phyloP scores from a whole-genome alignment of 2,113 vertebrate species.

The Oryzias javanicus region DNA sequence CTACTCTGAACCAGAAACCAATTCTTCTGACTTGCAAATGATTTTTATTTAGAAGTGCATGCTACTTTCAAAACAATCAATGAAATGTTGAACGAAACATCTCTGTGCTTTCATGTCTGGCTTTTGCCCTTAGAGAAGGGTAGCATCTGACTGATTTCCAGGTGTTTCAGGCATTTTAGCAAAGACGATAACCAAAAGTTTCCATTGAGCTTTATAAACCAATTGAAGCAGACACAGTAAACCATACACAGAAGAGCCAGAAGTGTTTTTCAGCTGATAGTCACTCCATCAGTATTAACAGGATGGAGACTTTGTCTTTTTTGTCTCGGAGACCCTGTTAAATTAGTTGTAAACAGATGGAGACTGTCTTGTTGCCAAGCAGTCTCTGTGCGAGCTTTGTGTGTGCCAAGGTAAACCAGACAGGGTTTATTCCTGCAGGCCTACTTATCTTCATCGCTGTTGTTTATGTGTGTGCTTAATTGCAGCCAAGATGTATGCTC shows the following conservation, averaged over 20 bases:
- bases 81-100: not conserved
- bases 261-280: conserved; percentile 53
- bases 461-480: conserved; percentile 49
- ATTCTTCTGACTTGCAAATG: not conserved
- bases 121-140: conserved; percentile 7
- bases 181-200: conserved; percentile 3
- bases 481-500: conserved; percentile 42
- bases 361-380: conserved; percentile 64
- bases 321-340: conserved; percentile 72
- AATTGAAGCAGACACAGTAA: conserved; percentile 32
- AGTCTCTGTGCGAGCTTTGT: conserved; percentile 35
- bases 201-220: conserved; percentile 18
- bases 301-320: conserved; percentile 53
- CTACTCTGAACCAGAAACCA: not conserved
- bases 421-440: conserved; percentile 31
- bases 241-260: conserved; percentile 24
- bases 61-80: not conserved
- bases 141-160: not conserved
- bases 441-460: conserved; percentile 20
- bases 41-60: not conserved
- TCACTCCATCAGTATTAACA: conserved; percentile 67
- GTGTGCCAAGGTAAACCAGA: conserved; percentile 42
- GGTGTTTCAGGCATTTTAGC: no score
- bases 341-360: conserved; percentile 74
- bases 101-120: not conserved